Conservation (phyloP, 2,888 invertebrate species). For the Megalurothrips usitatus region DNA sequence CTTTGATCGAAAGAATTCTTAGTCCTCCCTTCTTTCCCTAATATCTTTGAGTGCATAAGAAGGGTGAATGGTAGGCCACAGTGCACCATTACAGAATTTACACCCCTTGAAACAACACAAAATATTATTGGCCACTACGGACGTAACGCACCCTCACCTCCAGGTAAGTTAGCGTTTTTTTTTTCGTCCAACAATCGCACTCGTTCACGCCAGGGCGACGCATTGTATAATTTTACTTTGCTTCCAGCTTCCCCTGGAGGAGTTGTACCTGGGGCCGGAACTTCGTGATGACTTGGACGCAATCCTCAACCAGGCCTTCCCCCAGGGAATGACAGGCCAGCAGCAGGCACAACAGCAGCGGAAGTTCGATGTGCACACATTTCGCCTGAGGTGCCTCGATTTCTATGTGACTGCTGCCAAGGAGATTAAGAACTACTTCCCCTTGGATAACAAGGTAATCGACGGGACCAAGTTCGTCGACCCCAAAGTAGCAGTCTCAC, state of each 20-base stretch:
- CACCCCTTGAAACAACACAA: no score
- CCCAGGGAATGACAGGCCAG: not conserved
- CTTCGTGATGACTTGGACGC: not conserved
- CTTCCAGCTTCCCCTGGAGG: constrained; percentile 5
- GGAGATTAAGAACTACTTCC: not conserved
- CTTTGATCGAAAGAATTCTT: no score
- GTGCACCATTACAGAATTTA: no score
- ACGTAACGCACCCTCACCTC: constrained; percentile 30
- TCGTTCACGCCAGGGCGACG: not conserved
- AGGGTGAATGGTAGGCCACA: no score
- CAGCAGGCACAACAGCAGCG: constrained; percentile 3
- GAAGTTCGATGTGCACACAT: constrained; percentile 14
- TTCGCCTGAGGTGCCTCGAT: constrained; percentile 32
- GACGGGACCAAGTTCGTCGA: not conserved
- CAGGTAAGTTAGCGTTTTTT: not conserved
- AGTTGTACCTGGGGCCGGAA: not conserved
- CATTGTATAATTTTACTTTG: not conserved
- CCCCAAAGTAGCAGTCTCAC: not conserved
- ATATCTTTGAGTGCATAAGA: no score
- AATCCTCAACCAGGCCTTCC: not conserved
- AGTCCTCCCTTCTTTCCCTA: no score
- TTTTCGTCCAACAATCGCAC: no score
- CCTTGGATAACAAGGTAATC: not conserved
- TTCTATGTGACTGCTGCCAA: constrained; percentile 33
- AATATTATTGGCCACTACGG: constrained; percentile 30